phyloP scores from a whole-genome alignment of 1,140 invertebrate species.

The Aleiodes sp. region DNA sequence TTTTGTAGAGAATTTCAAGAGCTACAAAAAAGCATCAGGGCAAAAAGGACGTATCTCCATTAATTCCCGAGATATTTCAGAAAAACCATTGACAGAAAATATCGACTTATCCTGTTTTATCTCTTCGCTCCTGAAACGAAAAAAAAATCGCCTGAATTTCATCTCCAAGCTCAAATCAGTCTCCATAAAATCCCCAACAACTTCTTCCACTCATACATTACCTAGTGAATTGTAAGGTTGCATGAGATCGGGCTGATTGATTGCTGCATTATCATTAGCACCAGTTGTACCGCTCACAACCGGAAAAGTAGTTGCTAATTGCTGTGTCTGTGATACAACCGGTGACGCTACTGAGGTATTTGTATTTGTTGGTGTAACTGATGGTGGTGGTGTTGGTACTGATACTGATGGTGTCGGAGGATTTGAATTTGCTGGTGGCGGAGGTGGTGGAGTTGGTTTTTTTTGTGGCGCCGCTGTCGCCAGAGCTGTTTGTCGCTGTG shows the following conservation, averaged over 20 bases:
- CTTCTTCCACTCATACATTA: constrained; percentile 38
- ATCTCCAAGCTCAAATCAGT: too few relatives aligned
- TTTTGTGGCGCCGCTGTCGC: constrained; percentile 61
- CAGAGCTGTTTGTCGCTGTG: constrained; percentile 59
- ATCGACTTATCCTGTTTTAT: too few relatives aligned
- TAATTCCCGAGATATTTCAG: too few relatives aligned
- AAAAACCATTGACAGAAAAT: too few relatives aligned
- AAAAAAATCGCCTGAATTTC: too few relatives aligned
- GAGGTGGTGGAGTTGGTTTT: constrained; percentile 56
- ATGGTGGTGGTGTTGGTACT: constrained; percentile 59
- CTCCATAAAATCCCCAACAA: too few relatives aligned
- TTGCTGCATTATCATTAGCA: constrained; percentile 44
- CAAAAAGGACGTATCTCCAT: too few relatives aligned
- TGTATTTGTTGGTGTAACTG: constrained; percentile 57
- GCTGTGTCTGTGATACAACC: constrained; percentile 51
- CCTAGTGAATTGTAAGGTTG: constrained; percentile 61
- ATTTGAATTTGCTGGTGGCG: constrained; percentile 45
- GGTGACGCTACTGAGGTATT: constrained; percentile 57
- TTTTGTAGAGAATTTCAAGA: too few relatives aligned
- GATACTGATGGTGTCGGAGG: constrained; percentile 53
- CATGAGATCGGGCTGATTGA: constrained; percentile 57
- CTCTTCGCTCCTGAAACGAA: too few relatives aligned
- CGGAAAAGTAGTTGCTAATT: constrained; percentile 54
- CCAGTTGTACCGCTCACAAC: constrained; percentile 49
- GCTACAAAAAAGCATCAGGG: too few relatives aligned